Evolutionary conservation across 1,140 invertebrate species (phyloP), one percentile per base, ranked within the genome.

Genomic region (Drosophila albomicans): DNA sequence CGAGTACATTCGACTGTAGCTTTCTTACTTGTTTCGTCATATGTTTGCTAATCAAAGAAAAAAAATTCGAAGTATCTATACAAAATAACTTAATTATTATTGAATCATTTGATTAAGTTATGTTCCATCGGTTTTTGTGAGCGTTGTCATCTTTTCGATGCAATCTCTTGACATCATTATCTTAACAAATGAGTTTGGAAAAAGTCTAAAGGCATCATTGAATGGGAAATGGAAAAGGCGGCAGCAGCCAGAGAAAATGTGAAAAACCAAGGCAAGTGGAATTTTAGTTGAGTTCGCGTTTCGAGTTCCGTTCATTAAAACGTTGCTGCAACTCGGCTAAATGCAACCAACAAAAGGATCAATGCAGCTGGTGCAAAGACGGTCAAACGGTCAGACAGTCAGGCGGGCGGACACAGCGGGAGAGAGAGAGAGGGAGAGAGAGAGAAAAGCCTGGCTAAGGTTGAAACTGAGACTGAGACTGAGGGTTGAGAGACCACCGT

Each of bases 281-380:
- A 64, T 48, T 46, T 41, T 28, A 7, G 32, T 16, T 13, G 28
- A 30, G 67, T 32, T 35, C 7, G 35, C 28, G 51, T 65, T 59
- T 46, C n/a, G 46, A 25, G 73, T 71, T 75, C 20, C 69, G 81
- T 82, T 82, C 80, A 82, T 82, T 82, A 82, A 82, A 81, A 67
- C 28, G 35, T 43, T 43, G 38, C 48, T 43, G 38, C 48, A n/a
- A 38, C 11, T 10, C 10, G 48, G 15, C 35, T 48, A 35, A 59
- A 69, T 48, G 57, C 46, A 16, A 57, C 41, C 46, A 16, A 57
- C 46, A 63, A 78, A 25, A 65, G 80, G 81, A 85, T 85, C 81
- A 85, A 68, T 71, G 74, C 81, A 79, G 61, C 77, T 70, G 73
- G 59, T 58, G 65, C 41, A 64, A 43, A 25, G 20, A 35, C 30